A percentile compares a stretch with the other conserved stretches of the same genome.
Conservation (phyloP, 2,797 vertebrate species). For the Ciconia nigra region DNA sequence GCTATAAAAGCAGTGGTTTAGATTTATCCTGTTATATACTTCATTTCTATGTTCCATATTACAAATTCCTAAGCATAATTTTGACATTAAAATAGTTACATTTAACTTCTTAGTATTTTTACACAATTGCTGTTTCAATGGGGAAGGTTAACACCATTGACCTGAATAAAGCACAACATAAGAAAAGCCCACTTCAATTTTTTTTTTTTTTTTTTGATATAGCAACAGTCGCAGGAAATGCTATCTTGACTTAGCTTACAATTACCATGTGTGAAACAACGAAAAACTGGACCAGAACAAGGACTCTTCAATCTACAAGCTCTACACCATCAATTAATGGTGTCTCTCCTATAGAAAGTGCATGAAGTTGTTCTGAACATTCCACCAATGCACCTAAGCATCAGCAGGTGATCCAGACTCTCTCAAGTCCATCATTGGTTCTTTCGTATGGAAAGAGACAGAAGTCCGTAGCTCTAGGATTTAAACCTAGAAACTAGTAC, state of each 20-base stretch:
- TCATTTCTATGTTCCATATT: neutral
- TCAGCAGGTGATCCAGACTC: neutral
- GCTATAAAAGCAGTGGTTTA: neutral
- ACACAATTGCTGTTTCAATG: neutral
- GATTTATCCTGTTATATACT: neutral
- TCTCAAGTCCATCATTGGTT: neutral
- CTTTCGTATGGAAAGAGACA: fast-evolving
- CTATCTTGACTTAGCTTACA: neutral
- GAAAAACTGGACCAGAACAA: neutral
- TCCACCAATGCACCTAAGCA: neutral
- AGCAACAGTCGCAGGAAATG: neutral
- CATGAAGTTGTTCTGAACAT: neutral
- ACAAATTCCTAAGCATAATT: neutral
- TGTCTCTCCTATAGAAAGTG: neutral
- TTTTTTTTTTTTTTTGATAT: neutral
- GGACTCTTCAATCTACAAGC: neutral
- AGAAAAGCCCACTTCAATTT: neutral
- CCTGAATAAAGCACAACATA: neutral
- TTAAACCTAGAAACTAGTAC: neutral
- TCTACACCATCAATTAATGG: neutral
- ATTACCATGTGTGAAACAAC: fast-evolving
- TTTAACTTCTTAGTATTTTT: neutral
- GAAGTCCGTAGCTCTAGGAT: neutral
- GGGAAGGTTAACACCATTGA: neutral
- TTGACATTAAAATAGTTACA: neutral